Evolutionary conservation across 2,113 vertebrate genomes (phyloP), one percentile per base, ranked within the genome.

Genomic region (Syngnathus typhle): DNA sequence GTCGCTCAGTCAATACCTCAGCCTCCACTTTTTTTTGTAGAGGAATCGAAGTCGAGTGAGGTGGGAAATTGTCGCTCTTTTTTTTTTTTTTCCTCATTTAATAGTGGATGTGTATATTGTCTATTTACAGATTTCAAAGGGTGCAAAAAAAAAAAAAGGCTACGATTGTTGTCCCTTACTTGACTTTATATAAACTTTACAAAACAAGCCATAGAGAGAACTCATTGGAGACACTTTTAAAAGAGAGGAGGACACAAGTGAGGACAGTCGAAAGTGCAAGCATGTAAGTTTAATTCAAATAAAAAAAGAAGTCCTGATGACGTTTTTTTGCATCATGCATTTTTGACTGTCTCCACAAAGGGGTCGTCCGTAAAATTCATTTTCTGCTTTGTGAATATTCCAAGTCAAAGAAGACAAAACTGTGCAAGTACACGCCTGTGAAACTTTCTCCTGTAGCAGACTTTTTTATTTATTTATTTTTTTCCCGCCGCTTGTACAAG

Each of bases 11-110:
- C 80, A 51, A 81, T 88, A 90, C 88, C 88, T 89, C 88, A 89
- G 83, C 82, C 83, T 89, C 83, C 87, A 88, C 87, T 87, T 90
- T 89, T 89, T 86, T 90, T 89, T 91, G 88, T 89, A 91, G 87
- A 91, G 87, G 89, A 90, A 89, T 91, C 87, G 89, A 88, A 78
- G 63, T 1, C 7, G 21, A 5, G 23, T 4, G 54, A 12, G 11
- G 11, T 79, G 79, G 70, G 82, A 67, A 81, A 78, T 86, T 86
- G 71, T 82, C 76, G 77, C 77, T 16, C 18, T 80, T 82, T 80
- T 82, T 1, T n/a, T n/a, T 84, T 43, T 11, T 43, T 43, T 11
- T 80, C 79, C 82, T 82, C 67, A 75, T 86, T 84, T 86, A 72
- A 76, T 82, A 52, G 85, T 87, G 81, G 78, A 84, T 79, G 80